Base-by-base conservation (phyloP, 2,113 vertebrate species). In the Poicephalus meyeri region DNA sequence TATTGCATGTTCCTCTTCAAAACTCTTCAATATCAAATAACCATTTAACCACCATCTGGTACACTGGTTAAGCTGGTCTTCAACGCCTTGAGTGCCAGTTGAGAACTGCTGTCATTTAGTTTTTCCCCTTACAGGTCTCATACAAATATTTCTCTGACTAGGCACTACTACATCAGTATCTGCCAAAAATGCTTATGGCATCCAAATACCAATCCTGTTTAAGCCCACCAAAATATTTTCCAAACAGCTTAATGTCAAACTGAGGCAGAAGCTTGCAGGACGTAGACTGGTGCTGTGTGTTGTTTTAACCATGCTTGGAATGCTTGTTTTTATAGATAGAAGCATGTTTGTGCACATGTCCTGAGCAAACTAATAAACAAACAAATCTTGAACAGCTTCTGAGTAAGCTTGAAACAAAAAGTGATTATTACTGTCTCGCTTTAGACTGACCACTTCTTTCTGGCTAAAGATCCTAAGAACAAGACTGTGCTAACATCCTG, bases 261-360 rank as follows among this genome's bases (percentile, higher is more conserved):
- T 73, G 53, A 90, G 41, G 46, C 79, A 95, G 76, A 86, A 93
- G 21, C 83, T 91, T 94, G 53, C 26, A 88, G 78, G 55, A 21
- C 73, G 64, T 49, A 55, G 63, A 52, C 41, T 70, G 49, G 8
- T 82, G 66, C 92, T 25, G 56, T 69, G 58, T 80, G 58, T 46
- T 89, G 25, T 46, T 86, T 52, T 94, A 91, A 83, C 50, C 10
- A 24, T 47, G 69, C 71, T 90, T 77, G 13, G 16, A 53, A 33
- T 50, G 29, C 19, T 50, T 70, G 9, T 73, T 83, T 82, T 72
- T 52, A 68, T 88, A 64, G 23, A 37, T 16, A 42, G 39, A 83
- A 69, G 81, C 91, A 73, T 88, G 73, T 69, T 80, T 79, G 39
- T 68, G 19, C 33, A 12, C 64, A 37, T 53, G 9, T 79, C 44